These are phyloP conservation scores for Troides oblongomaculatus DNA, from an alignment of 2,888 invertebrate species.

Conservation along the genomic window DNA sequence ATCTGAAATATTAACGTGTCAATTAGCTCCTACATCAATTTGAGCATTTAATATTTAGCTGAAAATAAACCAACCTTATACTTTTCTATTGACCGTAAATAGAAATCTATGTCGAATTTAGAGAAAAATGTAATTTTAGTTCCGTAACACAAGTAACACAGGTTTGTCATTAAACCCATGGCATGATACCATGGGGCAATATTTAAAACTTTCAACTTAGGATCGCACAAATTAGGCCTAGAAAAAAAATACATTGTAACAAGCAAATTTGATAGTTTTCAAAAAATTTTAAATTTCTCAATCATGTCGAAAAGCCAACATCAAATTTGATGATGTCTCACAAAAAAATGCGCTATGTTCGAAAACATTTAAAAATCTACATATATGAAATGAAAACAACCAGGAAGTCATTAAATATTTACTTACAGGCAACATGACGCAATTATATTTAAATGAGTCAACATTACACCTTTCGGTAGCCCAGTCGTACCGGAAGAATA, in stretches of 20 bases:
- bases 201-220: slow-evolving; percentile 13
- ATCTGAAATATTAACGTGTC: slow-evolving; percentile 29
- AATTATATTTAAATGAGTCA: slow-evolving; percentile 38
- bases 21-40: not conserved
- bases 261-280: not conserved
- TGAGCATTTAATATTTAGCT: not conserved
- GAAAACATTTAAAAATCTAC: not conserved
- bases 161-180: slow-evolving; percentile 27
- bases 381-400: not conserved
- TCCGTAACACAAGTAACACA: slow-evolving; percentile 6
- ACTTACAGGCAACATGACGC: slow-evolving; percentile 20
- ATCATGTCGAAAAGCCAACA: not conserved
- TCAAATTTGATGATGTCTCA: not conserved
- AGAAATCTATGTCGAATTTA: slow-evolving; percentile 30
- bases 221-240: slow-evolving; percentile 17
- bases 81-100: slow-evolving; percentile 30
- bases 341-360: not conserved
- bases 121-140: slow-evolving; percentile 25
- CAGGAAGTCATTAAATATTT: not conserved
- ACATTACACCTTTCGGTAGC: slow-evolving; percentile 44
- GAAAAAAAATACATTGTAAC: slow-evolving; percentile 2
- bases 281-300: not conserved
- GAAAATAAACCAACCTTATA: slow-evolving; percentile 33
- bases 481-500: slow-evolving; percentile 48
- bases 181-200: slow-evolving; percentile 32